Base-by-base conservation (phyloP, 2,888 invertebrate genomes). In the Drosophila atroscutellata region DNA sequence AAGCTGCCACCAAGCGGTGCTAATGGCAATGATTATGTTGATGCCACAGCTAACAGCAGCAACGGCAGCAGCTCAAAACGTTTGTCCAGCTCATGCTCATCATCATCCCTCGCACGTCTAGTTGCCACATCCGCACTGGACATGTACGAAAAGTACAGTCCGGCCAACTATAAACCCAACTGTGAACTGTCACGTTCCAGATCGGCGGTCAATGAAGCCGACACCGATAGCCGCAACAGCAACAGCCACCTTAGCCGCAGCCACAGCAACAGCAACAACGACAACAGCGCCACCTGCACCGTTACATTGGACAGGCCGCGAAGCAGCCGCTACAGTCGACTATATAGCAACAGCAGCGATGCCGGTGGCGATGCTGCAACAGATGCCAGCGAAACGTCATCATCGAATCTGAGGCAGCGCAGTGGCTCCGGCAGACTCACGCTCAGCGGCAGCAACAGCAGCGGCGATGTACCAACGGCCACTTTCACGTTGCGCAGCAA, bases 81-180 rank as follows among this genome's bases (percentile, higher is more conserved):
- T 86, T 89, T 92, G 81, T 86, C 91, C 86, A 89, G 90, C 81
- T 92, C 92, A 91, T 91, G 75, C 80, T 91, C 93, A 92, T 92
- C 92, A 91, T 93, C 92, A 89, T 93, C 94, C 87, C 93, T 93
- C 80, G 94, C 94, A 8, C 94, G 94, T 39, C 94, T 94, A 36
- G 90, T 94, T 86, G 94, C 94, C 58, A 95, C 94, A 94, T 95
- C 94, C 60, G 94, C 94, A 1, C 95, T 96, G 37, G 96, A 96
- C 75, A 93, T 96, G 74, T 95, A 95, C 90, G 95, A 95, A 88
- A 96, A 96, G 92, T 97, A 97, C 91, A 96, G 96, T 45, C 96
- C 96, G 56, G 94, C 95, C 47, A 95, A 95, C 91, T 96, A 97
- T 92, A 95, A 95, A 89, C 96, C 96, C 72, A 93, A 92, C 90